Conservation (phyloP, 2,113 vertebrate genomes). For the Suncus etruscus region DNA sequence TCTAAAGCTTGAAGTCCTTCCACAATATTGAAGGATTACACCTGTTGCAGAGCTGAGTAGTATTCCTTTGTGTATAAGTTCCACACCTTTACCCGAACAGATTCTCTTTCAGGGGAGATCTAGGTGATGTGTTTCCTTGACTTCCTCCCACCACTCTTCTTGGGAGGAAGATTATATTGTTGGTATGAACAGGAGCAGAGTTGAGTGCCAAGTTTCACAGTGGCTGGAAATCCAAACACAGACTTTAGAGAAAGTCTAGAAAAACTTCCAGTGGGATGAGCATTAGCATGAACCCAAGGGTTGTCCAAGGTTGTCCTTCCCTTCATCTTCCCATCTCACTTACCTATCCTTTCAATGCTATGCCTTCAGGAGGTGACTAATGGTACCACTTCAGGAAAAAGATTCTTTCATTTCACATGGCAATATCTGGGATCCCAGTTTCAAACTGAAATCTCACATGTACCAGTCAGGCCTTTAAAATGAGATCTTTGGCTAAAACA, state of each 20-base stretch:
- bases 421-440: conserved; percentile 65
- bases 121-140: accelerated
- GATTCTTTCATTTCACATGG: conserved; percentile 30
- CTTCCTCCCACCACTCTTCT: neutral
- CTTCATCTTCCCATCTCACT: neutral
- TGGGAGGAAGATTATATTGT: neutral
- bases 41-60: neutral
- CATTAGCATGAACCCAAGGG: neutral
- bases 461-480: conserved; percentile 55
- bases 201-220: neutral
- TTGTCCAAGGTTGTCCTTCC: neutral
- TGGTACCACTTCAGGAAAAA: neutral
- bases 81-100: neutral
- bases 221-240: neutral
- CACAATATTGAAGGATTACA: neutral
- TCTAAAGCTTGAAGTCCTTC: neutral
- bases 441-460: conserved; percentile 42
- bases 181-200: neutral
- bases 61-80: neutral
- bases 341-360: neutral
- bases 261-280: neutral
- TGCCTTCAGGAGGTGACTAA: neutral
- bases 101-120: neutral
- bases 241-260: neutral
- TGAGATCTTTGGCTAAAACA: conserved; percentile 73